Evolutionary conservation across 2,888 invertebrate species (phyloP).

Genomic region (Smittia aterrima): DNA sequence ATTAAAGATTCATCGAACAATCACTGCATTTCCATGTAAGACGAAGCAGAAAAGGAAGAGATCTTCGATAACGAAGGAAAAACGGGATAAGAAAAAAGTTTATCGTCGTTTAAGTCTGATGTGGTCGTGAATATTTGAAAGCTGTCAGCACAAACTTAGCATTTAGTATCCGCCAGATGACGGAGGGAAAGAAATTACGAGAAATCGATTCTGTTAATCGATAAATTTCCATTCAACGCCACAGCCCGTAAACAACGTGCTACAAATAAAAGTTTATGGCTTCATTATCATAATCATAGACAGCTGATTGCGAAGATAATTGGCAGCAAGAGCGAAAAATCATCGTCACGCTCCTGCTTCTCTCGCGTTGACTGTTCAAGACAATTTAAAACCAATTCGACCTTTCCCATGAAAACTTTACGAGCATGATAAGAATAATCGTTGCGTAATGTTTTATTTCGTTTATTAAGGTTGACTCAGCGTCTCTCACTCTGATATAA

Average conservation of each 20-base stretch:
- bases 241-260: not conserved
- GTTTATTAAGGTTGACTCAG: not conserved
- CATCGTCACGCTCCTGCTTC: not conserved
- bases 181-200: too few relatives aligned
- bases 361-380: too few relatives aligned
- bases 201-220: too few relatives aligned
- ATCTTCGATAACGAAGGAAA: too few relatives aligned
- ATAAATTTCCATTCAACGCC: not conserved
- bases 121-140: too few relatives aligned
- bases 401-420: too few relatives aligned
- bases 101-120: too few relatives aligned
- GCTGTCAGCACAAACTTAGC: too few relatives aligned
- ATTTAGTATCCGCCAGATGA: too few relatives aligned
- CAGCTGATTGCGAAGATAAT: not conserved
- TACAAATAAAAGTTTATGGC: slow-evolving; percentile 5
- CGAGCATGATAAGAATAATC: not conserved
- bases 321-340: slow-evolving; percentile 2
- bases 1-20: slow-evolving; percentile 27
- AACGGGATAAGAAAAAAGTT: too few relatives aligned
- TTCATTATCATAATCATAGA: slow-evolving; percentile 19
- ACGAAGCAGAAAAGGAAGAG: not conserved
- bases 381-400: too few relatives aligned
- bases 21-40: slow-evolving; percentile 13
- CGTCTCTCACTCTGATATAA: not conserved
- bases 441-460: not conserved